Evolutionary conservation across 2,797 vertebrate genomes (phyloP).

Genomic region (Micromesistius poutassou): DNA sequence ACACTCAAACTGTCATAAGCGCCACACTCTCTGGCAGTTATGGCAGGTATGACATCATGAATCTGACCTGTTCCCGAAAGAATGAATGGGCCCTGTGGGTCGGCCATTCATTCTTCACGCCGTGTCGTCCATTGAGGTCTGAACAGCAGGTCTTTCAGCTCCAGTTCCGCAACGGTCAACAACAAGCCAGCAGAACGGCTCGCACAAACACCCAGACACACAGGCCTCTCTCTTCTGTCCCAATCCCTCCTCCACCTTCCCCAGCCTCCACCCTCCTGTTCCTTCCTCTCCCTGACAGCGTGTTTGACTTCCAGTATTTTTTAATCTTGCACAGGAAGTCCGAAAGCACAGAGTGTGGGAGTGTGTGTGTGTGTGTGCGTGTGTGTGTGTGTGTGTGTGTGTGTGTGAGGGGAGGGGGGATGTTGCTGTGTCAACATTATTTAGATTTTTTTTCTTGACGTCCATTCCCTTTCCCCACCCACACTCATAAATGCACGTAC

Average conservation of each 20-base stretch:
- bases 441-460: background rate
- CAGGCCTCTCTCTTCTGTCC: background rate
- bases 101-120: background rate
- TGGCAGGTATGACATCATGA: background rate
- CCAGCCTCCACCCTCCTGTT: background rate
- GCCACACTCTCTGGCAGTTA: background rate
- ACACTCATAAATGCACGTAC: background rate
- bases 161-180: background rate
- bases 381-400: conserved; percentile 3
- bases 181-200: background rate
- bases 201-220: background rate
- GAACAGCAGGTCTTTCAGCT: background rate
- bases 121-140: background rate
- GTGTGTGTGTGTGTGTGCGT: conserved; percentile 41
- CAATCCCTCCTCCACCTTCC: background rate
- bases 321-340: conserved; percentile 46
- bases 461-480: background rate
- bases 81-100: background rate
- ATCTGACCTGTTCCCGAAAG: background rate
- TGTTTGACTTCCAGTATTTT: conserved; percentile 28
- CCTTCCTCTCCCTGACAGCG: conserved; percentile 28
- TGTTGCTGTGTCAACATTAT: conserved; percentile 4
- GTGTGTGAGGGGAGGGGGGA: conserved; percentile 7
- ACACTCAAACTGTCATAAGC: background rate
- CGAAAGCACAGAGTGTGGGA: conserved; percentile 40